Evolutionary conservation across 2,888 invertebrate species (phyloP), one percentile per base, ranked within the genome.

Genomic region (Ptilodon capucinus): DNA sequence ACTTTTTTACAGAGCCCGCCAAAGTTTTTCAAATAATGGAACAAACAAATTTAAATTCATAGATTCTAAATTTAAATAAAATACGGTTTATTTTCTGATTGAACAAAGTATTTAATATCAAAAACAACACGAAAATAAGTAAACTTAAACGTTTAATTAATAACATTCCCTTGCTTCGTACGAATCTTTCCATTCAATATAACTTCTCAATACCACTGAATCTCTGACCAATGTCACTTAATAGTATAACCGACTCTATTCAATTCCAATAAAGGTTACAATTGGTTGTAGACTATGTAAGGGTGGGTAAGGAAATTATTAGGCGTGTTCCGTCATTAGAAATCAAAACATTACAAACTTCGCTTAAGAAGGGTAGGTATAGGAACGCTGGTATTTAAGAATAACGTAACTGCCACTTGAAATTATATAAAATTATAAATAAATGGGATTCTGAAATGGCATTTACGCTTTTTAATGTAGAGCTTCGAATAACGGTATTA

Each of bases 251-350:
- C 3, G 23, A 41, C 46, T 49, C 63, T 77, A 70, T 54, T 34
- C 0, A 0, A 9, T 46, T 16, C 13, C 0, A 0, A n/a, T 55
- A 68, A 54, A 46, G 51, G 52, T 46, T 42, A 46, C 40, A 41
- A 42, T 64, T 4, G 17, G 4, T 47, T 57, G 46, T 49, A 3
- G 51, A 51, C 51, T 48, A 41, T 59, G 48, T 25, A 38, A 48
- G 50, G 62, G 56, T 60, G 54, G 54, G 67, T 66, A 76, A 71
- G 73, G 81, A 70, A 84, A 80, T 82, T 85, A 86, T 84, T 78
- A 81, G 81, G 83, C 79, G 73, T 82, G 84, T 84, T 72, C 78
- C 83, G 76, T 83, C 83, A 82, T 86, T 86, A 79, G 80, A 84
- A 87, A 87, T 86, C 87, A 86, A 86, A 86, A 86, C 81, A 81